Evolutionary conservation across 2,888 invertebrate genomes (phyloP).

Genomic region (Norana najaformis): DNA sequence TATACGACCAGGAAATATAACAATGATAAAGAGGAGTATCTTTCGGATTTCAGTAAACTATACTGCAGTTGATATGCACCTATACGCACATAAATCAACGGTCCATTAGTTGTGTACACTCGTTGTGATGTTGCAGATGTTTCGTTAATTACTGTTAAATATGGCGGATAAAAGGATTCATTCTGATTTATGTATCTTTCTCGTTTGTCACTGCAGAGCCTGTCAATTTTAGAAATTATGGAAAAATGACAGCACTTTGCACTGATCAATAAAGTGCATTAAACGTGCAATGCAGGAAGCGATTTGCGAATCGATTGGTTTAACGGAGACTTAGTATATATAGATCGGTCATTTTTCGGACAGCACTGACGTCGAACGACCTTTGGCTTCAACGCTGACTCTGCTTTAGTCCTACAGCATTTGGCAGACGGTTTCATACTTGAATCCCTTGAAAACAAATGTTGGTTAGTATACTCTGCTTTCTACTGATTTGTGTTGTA

Average conservation of each 20-base stretch:
- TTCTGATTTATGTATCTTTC: background rate
- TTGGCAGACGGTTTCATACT: too few relatives aligned
- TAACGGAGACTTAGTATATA: background rate
- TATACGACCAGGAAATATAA: background rate
- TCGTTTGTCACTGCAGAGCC: background rate
- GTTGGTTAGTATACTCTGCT: background rate
- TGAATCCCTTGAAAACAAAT: too few relatives aligned
- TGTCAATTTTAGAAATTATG: background rate
- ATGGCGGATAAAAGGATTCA: background rate
- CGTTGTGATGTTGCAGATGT: background rate
- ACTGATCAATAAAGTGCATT: background rate
- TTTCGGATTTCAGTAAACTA: background rate
- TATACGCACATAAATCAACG: background rate
- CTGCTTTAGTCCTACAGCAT: background rate
- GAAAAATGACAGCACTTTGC: background rate
- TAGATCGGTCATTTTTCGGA: background rate
- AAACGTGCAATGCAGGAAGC: conserved; percentile 13
- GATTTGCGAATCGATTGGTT: background rate
- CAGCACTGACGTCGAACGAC: background rate
- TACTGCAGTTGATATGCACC: background rate
- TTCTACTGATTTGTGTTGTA: too few relatives aligned
- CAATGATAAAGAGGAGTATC: background rate
- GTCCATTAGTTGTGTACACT: background rate
- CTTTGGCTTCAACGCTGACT: background rate
- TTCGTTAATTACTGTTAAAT: background rate